Evolutionary conservation across 2,888 invertebrate genomes (phyloP), one percentile per base, ranked within the genome.

Genomic region (Macrostomum cliftonense): DNA sequence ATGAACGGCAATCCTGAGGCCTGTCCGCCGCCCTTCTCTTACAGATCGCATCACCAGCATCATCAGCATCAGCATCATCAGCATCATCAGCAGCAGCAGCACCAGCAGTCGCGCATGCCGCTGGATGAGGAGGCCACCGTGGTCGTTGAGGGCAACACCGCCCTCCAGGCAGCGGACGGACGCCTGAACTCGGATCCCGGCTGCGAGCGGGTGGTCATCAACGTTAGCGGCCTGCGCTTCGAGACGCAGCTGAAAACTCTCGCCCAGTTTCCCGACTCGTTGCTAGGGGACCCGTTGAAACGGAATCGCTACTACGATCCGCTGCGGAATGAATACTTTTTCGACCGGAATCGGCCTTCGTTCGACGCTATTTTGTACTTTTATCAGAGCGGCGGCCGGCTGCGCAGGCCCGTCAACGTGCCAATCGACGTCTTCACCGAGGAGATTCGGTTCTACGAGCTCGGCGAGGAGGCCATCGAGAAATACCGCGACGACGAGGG

Each of bases 281-380:
- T 95, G 70, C 79, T 95, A 70, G 95, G 93, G 28, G 73, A 89
- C 88, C 65, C 69, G 17, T 55, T 61, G 42, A 65, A 67, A 55
- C 79, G 93, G 72, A 87, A 91, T 74, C 80, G 89, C 71, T 95
- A 89, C 77, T 95, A 91, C 77, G 93, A 95, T 77, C 87, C 91
- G 59, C 76, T 91, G 65, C 68, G 91, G 75, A 91, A 95, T 79
- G 95, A 95, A 77, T 95, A 93, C 77, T 95, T 95, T 78, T 95
- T 95, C 78, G 93, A 95, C 77, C 80, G 95, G 70, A 93, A 93
- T 78, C 81, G 95, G 73, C 91, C 89, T 70, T 88, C 88, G 71
- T 95, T 95, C 78, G 95, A 95, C 79, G 93, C 95, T 73, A 93
- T 95, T 76, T 80, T 95, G 67, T 93, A 93, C 74, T 95, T 91